Base-by-base conservation (phyloP, 2,888 invertebrate genomes). In the Pammene fasciana region DNA sequence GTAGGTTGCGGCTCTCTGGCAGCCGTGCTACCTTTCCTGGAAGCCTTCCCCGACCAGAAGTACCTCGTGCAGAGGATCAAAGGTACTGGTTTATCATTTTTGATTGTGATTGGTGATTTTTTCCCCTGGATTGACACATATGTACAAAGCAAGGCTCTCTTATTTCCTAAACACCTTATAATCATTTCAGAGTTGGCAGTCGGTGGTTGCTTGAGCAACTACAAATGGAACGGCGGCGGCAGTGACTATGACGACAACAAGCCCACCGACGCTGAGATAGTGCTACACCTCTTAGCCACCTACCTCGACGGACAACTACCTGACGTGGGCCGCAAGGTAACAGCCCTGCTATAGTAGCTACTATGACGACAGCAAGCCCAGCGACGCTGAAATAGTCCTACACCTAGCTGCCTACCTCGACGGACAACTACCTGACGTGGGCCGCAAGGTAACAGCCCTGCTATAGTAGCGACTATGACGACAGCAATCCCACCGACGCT, bases 121-220 rank as follows among this genome's bases (percentile, higher is more conserved):
- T 26, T 1, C 4, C 26, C 26, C 26, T 4, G 26, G 26, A 26
- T 4, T 26, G 26, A 26, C 26, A 26, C 26, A 26, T 26, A 26
- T 26, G 26, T 26, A 26, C 4, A 26, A 26, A 26, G 26, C 26
- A 26, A 26, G 26, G 26, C 26, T 26, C 1, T 38, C 2, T 38
- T 38, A 38, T 43, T 43, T 43, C 4, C 26, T 26, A 26, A 26
- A 26, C 26, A 3, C 26, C 26, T 3, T 26, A 26, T 26, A 26
- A 26, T 26, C 1, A 1, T 38, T 36, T 5, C 82, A 93, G 96
- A 96, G 78, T 92, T 98, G 72, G 94, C 96, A 0, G 94, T 94
- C 81, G 97, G 97, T 72, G 97, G 97, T 10, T 97, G 97, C 81
- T 96, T 98, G 92, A 96, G 97, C 79, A 96, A 96, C 78, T 99